phyloP scores from a whole-genome alignment of 2,113 vertebrate species.

The Melanerpes aurifrons region DNA sequence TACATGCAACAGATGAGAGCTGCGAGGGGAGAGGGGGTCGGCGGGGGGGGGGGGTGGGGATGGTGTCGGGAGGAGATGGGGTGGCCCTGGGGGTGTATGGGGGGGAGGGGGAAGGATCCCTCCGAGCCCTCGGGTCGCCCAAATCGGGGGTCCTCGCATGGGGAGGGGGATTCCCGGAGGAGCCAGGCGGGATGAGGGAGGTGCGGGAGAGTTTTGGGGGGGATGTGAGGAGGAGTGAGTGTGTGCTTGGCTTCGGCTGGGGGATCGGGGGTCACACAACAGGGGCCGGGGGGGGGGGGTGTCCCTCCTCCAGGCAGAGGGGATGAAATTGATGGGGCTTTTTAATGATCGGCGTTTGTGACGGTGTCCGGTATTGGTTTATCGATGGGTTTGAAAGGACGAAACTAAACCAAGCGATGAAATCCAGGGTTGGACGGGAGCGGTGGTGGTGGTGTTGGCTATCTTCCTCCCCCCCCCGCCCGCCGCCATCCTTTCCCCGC shows the following conservation, averaged over 20 bases:
- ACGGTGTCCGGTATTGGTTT: not conserved
- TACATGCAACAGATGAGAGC: conserved; percentile 15
- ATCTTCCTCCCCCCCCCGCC: no score
- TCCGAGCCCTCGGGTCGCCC: not conserved
- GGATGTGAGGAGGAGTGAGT: no score
- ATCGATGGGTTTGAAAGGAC: not conserved
- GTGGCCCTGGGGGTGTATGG: not conserved
- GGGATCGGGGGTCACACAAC: no score
- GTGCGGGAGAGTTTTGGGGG: no score
- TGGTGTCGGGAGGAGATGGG: no score
- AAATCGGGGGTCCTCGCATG: no score
- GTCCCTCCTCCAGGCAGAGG: no score
- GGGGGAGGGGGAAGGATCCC: not conserved
- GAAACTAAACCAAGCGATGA: not conserved
- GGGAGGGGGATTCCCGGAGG: no score
- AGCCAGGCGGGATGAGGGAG: no score
- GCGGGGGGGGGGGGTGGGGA: not conserved
- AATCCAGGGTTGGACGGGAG: not conserved
- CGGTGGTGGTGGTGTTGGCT: not conserved
- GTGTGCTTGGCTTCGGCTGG: no score
- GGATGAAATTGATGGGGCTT: no score
- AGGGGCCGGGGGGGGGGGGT: no score
- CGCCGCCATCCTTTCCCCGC: not conserved
- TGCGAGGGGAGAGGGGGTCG: not conserved
- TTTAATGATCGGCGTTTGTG: fast-evolving